Base-by-base conservation (phyloP, 2,113 vertebrate genomes). In the Gnathonemus longibarbis region DNA sequence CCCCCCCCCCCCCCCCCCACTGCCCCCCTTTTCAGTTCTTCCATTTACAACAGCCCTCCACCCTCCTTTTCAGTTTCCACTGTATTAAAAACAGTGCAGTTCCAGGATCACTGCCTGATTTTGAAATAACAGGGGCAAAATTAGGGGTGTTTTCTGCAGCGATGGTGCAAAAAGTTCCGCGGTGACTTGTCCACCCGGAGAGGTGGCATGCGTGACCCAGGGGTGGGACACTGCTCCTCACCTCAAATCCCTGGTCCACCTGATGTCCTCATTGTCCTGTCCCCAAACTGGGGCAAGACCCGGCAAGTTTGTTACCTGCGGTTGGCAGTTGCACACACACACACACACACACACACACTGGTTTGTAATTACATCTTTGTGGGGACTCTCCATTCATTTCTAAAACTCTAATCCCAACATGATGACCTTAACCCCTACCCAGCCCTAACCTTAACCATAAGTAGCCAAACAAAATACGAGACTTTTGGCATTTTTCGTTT, bases 41-140 rank as follows among this genome's bases (percentile, higher is more conserved):
- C 27, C 21, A 49, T 17, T 46, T 80, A 66, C 10, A 11, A 6
- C n/a, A 0, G 10, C 31, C 70, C 88, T 13, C 13, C 8, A 3
- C 52, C 49, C 86, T 15, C 27, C 86, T 24, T 24, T 48, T n/a
- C 42, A 52, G 66, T 83, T 89, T 89, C 49, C 46, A 74, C 56
- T 35, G 84, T 50, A 90, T 90, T 90, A 77, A 87, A 90, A 87
- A 87, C 31, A 50, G 11, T 24, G 46, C 27, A 87, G 53, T 52
- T 56, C 58, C 58, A 52, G 56, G 45, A 10, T 90, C 7, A 17
- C 24, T 74, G 24, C 77, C 56, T 46, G 50, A 84, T 89, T 89
- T 89, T 80, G 35, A 89, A 86, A 5, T 89, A 19, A 70, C 50
- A 17, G 31, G 35, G 11, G 39, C 15, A 52, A 42, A 39, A 24